Conservation (phyloP, 2,888 invertebrate species). For the Clitarchus hookeri region DNA sequence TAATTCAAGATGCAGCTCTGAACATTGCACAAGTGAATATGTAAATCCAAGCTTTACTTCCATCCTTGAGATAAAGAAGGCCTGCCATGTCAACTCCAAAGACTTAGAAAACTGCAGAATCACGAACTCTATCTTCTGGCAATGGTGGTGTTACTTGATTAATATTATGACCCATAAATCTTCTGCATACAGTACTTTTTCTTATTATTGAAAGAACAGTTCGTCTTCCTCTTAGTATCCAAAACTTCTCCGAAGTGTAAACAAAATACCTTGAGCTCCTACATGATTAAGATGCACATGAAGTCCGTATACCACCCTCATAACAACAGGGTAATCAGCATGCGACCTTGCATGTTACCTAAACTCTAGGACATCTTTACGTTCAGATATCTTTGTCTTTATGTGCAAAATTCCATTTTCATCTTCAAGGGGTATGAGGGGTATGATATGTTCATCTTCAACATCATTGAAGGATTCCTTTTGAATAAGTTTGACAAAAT, state of each 20-base stretch:
- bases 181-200: constrained; percentile 4
- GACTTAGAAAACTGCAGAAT: constrained; percentile 42
- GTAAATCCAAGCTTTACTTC: constrained; percentile 49
- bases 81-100: constrained; percentile 52
- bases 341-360: not conserved
- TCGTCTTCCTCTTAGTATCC: not conserved
- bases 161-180: not conserved
- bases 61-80: constrained; percentile 47
- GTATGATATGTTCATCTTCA: not conserved
- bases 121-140: constrained; percentile 15
- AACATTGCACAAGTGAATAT: constrained; percentile 53
- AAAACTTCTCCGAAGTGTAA: not conserved
- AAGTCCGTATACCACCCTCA: not conserved
- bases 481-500: not conserved
- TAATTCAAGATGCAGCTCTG: constrained; percentile 51
- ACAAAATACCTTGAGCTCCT: not conserved
- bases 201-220: not conserved
- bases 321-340: not conserved
- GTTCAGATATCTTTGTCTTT: not conserved
- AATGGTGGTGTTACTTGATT: not conserved
- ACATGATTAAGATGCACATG: not conserved
- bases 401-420: not conserved
- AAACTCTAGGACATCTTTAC: not conserved
- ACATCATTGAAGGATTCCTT: not conserved
- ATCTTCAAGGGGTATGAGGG: not conserved